Base-by-base conservation (phyloP, 2,113 vertebrate genomes). In the Myotis davidii region DNA sequence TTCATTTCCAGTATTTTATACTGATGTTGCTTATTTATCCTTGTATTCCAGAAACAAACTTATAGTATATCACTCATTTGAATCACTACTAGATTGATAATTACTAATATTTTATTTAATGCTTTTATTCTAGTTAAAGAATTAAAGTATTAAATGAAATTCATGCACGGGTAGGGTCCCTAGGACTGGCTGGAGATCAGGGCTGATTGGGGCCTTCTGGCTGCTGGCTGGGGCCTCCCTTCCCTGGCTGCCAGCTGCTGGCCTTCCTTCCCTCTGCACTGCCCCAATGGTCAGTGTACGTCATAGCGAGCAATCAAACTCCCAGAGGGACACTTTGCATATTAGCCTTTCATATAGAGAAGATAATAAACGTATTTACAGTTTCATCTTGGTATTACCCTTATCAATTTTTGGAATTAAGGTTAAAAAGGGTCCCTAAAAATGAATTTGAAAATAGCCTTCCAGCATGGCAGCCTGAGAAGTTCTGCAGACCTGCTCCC, bases 331-430 rank as follows among this genome's bases (percentile, higher is more conserved):
- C 23, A 59, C 56, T 59, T 25, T 59, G 56, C 56, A 59, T 59
- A 59, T 59, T 59, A 25, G 56, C 9, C 23, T 59, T 25, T 59
- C 25, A 25, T 59, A 59, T 25, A 59, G 21, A 59, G 56, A 27
- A 59, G 56, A 67, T 74, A 90, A 42, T 76, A 94, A 85, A 54
- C 23, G n/a, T 67, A 65, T 37, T 52, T 82, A 85, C 6, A 77
- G 13, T 83, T 89, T 89, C 64, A 69, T 50, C 2, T 77, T 50
- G 27, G 29, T 59, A 77, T 82, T 50, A 52, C 61, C 39, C 45
- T 86, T 67, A 78, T 27, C n/a, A 74, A 70, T 56, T 85, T 92
- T 90, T 87, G 56, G 50, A 84, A 94, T 70, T 69, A 82, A 93
- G 50, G 1, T 86, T 91, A 65, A 82, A 91, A 93, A 59, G 5